Percentiles rank a stretch among this genome's conserved stretches.
phyloP scores from a whole-genome alignment of 2,797 vertebrate species.

The Euphonia xanthogaster region DNA sequence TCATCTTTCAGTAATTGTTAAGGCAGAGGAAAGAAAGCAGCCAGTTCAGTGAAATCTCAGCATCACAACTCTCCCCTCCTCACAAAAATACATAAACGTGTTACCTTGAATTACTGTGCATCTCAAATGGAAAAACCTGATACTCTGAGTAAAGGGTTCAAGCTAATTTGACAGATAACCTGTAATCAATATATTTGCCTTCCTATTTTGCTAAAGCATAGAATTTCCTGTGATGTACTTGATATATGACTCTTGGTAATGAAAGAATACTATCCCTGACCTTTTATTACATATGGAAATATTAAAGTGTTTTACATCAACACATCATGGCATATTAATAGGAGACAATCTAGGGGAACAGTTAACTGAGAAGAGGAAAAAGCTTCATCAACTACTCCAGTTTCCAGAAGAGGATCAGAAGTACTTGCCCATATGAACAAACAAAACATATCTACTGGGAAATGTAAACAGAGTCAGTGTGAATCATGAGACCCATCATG shows the following conservation, averaged over 20 bases:
- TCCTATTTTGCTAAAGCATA: conserved; percentile 36
- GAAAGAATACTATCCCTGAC: conserved; percentile 67
- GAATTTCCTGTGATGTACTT: conserved; percentile 42
- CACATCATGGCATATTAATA: conserved; percentile 51
- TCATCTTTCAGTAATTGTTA: background rate
- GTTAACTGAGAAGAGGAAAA: conserved; percentile 37
- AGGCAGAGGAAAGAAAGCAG: background rate
- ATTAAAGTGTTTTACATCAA: conserved; percentile 68
- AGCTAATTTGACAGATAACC: conserved; percentile 18
- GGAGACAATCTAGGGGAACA: conserved; percentile 42
- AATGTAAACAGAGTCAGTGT: conserved; percentile 38
- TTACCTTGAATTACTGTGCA: background rate
- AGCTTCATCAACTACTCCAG: conserved; percentile 40
- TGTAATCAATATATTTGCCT: conserved; percentile 54
- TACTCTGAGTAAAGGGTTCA: background rate
- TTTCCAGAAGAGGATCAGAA: conserved; percentile 54
- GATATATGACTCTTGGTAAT: conserved; percentile 52
- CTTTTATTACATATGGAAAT: conserved; percentile 66
- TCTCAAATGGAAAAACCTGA: background rate
- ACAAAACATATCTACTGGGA: conserved; percentile 41
- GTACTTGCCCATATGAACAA: conserved; percentile 46
- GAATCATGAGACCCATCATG: conserved; percentile 36
- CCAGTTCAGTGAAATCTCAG: background rate
- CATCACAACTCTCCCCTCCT: background rate
- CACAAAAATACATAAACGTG: background rate